These are phyloP conservation scores for Channallabes apus DNA, from an alignment of 2,797 vertebrate species.

Conservation along the genomic window DNA sequence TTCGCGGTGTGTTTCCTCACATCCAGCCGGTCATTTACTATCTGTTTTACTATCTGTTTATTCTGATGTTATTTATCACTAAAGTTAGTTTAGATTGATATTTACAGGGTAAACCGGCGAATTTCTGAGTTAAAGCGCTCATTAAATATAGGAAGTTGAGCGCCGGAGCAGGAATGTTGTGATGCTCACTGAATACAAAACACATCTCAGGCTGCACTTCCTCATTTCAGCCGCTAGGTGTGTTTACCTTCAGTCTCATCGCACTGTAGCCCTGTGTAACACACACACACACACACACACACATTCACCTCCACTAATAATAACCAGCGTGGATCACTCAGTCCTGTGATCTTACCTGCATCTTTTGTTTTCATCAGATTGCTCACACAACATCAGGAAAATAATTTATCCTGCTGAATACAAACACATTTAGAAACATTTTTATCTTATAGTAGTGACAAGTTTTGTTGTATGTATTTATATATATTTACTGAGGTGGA, in stretches of 20 bases:
- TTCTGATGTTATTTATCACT: not conserved
- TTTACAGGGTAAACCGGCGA: not conserved
- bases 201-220: not conserved
- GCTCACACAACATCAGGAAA: not conserved
- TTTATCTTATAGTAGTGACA: not conserved
- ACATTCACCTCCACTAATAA: not conserved
- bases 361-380: not conserved
- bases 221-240: not conserved
- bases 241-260: not conserved
- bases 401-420: not conserved
- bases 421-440: no score
- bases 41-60: constrained; percentile 61
- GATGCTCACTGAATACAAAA: constrained; percentile 9
- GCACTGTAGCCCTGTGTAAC: not conserved
- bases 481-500: no score
- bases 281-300: no score
- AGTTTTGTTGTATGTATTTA: not conserved
- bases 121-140: not conserved
- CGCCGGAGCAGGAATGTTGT: not conserved
- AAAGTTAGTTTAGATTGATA: not conserved
- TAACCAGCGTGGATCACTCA: no score
- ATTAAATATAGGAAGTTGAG: not conserved
- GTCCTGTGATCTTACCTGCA: not conserved
- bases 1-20: not conserved
- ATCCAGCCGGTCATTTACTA: constrained; percentile 67